These are phyloP conservation scores for Lepilemur ruficaudatus DNA, from an alignment of 2,797 vertebrate species.

Conservation along the genomic window DNA sequence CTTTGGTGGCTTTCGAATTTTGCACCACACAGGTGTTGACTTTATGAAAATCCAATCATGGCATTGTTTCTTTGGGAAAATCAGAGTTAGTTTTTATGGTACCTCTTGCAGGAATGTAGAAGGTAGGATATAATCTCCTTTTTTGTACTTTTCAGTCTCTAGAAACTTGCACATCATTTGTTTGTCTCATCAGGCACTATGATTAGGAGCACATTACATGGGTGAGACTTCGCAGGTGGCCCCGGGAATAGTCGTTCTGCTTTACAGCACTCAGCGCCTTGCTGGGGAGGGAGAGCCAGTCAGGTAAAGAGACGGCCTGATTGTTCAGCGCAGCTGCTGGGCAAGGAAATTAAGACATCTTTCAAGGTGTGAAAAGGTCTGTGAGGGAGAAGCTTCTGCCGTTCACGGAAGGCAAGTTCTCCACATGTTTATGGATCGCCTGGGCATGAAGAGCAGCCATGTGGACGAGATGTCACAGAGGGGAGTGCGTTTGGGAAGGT, in stretches of 20 bases:
- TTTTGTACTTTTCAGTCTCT: not conserved
- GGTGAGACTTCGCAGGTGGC: not conserved
- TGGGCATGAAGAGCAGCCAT: fast-evolving
- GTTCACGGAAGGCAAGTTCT: fast-evolving
- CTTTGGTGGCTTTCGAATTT: too few species aligned
- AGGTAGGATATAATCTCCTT: not conserved
- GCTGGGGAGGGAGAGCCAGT: not conserved
- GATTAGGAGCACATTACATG: fast-evolving
- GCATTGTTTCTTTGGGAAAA: not conserved
- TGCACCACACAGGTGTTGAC: too few species aligned
- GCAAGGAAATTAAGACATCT: not conserved
- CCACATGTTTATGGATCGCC: fast-evolving
- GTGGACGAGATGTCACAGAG: not conserved
- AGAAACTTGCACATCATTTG: not conserved
- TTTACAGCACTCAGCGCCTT: not conserved
- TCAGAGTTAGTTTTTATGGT: not conserved
- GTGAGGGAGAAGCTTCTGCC: too few species aligned
- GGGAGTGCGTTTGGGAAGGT: not conserved
- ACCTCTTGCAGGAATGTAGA: not conserved
- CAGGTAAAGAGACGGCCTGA: not conserved
- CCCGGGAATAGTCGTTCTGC: not conserved
- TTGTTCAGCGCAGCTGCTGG: not conserved
- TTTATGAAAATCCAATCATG: not conserved
- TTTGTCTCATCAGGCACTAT: not conserved
- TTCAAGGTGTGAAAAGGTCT: not conserved